Percentiles rank a stretch among this genome's conserved stretches.
These are phyloP conservation scores for Acipenser oxyrinchus DNA, from an alignment of 2,797 vertebrate species.

Conservation along the genomic window DNA sequence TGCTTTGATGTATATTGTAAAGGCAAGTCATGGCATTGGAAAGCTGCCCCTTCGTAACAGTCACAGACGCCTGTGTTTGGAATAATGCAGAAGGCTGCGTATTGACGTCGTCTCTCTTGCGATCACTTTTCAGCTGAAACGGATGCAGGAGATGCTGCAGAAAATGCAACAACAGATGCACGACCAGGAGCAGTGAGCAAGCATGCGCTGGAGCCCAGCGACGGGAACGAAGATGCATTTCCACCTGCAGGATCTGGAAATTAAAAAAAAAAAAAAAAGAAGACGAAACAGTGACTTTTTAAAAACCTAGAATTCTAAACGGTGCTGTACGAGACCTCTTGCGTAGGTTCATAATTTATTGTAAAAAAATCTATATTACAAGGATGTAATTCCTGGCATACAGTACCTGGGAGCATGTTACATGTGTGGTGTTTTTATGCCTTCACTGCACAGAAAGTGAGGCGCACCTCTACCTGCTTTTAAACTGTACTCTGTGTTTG, in stretches of 20 bases:
- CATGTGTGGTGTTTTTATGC: slow-evolving; percentile 57
- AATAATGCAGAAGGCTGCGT: background rate
- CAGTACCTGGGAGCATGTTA: slow-evolving; percentile 29
- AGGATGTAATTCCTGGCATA: background rate
- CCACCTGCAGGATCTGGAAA: background rate
- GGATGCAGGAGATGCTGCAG: slow-evolving; percentile 98
- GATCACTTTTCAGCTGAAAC: slow-evolving; percentile 66
- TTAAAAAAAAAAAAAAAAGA: background rate
- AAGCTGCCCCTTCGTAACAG: too few relatives aligned
- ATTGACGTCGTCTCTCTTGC: background rate
- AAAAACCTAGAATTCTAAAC: background rate
- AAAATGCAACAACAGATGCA: slow-evolving; percentile 99
- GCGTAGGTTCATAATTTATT: slow-evolving; percentile 7
- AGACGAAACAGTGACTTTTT: background rate
- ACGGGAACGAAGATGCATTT: background rate
- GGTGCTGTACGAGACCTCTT: slow-evolving; percentile 5
- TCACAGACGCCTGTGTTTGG: too few relatives aligned
- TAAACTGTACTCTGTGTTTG: slow-evolving; percentile 30
- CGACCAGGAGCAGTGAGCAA: slow-evolving; percentile 85
- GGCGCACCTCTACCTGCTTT: slow-evolving; percentile 20
- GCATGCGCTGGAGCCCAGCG: too few relatives aligned
- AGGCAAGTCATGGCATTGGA: too few relatives aligned
- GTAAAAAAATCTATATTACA: slow-evolving; percentile 10
- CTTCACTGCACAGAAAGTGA: slow-evolving; percentile 39
- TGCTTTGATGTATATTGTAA: too few relatives aligned